Conservation (phyloP, 2,113 vertebrate species). For the Telmatochromis bifrenatus region DNA sequence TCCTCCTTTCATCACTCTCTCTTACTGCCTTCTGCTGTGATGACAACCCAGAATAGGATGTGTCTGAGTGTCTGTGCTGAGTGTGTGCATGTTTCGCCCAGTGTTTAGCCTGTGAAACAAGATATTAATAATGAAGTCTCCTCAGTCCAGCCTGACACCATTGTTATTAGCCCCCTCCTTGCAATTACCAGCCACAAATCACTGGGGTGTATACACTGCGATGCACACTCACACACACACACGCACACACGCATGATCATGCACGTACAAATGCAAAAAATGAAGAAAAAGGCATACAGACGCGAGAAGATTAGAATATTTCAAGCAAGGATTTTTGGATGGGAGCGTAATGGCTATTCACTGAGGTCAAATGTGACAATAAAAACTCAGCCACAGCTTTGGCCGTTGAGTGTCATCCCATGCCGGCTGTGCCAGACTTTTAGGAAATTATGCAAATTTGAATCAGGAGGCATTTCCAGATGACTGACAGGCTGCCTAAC, state of each 20-base stretch:
- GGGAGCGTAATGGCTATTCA: slow-evolving; percentile 8
- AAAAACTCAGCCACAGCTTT: neutral
- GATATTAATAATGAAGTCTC: slow-evolving; percentile 22
- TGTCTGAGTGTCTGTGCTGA: neutral
- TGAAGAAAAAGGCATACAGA: neutral
- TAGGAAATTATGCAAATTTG: slow-evolving; percentile 50
- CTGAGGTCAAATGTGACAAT: slow-evolving; percentile 29
- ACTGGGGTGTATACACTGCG: neutral
- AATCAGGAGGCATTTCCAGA: slow-evolving; percentile 16
- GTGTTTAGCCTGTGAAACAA: slow-evolving; percentile 14
- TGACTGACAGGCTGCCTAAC: slow-evolving; percentile 52
- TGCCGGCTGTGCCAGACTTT: neutral
- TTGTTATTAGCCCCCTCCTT: slow-evolving; percentile 46
- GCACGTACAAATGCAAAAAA: neutral
- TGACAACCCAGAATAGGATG: neutral
- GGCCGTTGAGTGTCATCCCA: neutral
- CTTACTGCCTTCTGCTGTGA: neutral
- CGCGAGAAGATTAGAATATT: neutral
- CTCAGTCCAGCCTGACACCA: slow-evolving; percentile 39
- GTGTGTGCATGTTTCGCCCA: neutral
- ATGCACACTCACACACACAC: neutral
- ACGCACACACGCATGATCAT: neutral
- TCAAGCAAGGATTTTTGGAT: neutral
- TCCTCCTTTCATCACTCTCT: neutral
- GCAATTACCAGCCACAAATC: slow-evolving; percentile 37